These are phyloP conservation scores for Acanthococcus lagerstroemiae DNA, from an alignment of 2,888 invertebrate genomes.

Conservation along the genomic window DNA sequence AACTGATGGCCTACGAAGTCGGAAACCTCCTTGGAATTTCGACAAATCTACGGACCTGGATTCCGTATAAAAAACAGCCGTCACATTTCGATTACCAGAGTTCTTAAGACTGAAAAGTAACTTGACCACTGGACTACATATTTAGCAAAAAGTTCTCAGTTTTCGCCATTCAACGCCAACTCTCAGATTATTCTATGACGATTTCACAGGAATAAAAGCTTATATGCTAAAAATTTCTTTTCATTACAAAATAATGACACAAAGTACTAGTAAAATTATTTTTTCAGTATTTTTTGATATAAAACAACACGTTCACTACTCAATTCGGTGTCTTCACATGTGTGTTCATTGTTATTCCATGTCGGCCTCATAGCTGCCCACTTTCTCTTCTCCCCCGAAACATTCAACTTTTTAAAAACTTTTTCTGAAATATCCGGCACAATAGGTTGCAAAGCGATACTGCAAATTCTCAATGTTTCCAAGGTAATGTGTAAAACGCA, in stretches of 20 bases:
- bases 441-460: constrained; percentile 75
- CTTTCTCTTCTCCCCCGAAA: constrained; percentile 44
- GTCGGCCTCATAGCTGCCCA: constrained; percentile 45
- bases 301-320: constrained; percentile 1
- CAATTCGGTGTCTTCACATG: background rate
- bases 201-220: background rate
- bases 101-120: too few species aligned
- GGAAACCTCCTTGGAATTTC: too few species aligned
- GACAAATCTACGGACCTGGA: too few species aligned
- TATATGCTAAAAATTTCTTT: background rate
- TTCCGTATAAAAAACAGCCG: too few species aligned
- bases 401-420: constrained; percentile 59
- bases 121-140: too few species aligned
- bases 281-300: constrained; percentile 3
- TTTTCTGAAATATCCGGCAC: constrained; percentile 60
- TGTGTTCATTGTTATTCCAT: constrained; percentile 31
- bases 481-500: constrained; percentile 70
- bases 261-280: background rate
- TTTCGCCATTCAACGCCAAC: too few species aligned
- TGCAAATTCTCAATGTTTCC: constrained; percentile 66
- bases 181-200: background rate
- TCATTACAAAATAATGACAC: background rate
- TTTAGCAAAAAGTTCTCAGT: too few species aligned
- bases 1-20: too few species aligned
- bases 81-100: too few species aligned